A percentile compares a stretch with the other conserved stretches of the same genome.
Conservation (phyloP, 2,113 vertebrate species). For the Zosterops hypoxanthus region DNA sequence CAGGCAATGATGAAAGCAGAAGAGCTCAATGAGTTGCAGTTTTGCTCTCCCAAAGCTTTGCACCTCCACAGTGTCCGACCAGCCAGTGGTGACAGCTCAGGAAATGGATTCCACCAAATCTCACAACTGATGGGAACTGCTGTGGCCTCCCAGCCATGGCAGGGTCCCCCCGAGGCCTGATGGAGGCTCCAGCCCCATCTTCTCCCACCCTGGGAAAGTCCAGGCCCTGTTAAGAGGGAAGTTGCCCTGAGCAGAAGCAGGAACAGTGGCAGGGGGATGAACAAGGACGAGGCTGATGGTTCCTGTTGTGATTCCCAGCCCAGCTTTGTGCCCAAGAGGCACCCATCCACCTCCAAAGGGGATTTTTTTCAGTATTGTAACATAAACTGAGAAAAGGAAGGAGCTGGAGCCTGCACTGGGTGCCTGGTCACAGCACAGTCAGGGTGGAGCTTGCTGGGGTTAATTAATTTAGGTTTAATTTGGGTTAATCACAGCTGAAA, state of each 20-base stretch:
- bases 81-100: constrained; percentile 61
- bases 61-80: neutral
- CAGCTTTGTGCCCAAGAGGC: neutral
- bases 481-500: neutral
- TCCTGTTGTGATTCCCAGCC: neutral
- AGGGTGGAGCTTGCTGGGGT: neutral
- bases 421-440: fast-evolving
- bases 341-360: fast-evolving
- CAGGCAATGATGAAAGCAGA: neutral
- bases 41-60: neutral
- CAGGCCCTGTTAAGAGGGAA: neutral
- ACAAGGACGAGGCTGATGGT: fast-evolving
- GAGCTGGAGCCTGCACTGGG: neutral
- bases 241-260: neutral
- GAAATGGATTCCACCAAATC: constrained; percentile 63
- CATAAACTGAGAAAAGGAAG: neutral
- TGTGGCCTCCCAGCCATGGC: neutral
- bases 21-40: fast-evolving
- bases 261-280: neutral
- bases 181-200: neutral
- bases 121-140: constrained; percentile 54
- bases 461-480: neutral
- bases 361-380: no score
- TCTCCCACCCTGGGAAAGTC: fast-evolving
- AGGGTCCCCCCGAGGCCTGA: fast-evolving